phyloP scores from a whole-genome alignment of 2,888 invertebrate species.

The Aleiodes testaceus region DNA sequence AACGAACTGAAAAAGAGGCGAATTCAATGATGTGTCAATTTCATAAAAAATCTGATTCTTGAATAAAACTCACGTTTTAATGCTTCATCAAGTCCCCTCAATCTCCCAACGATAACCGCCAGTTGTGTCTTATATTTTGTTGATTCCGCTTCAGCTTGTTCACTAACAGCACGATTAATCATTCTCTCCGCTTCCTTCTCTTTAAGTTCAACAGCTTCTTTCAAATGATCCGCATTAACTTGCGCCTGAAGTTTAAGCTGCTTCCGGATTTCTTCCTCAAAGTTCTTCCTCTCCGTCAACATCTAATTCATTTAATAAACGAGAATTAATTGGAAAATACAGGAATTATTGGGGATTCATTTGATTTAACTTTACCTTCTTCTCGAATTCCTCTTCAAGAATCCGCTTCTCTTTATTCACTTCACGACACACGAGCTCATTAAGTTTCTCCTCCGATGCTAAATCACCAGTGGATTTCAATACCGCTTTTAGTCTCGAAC shows the following conservation, averaged over 20 bases:
- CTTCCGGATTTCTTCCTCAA: slow-evolving; percentile 82
- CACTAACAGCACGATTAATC: slow-evolving; percentile 77
- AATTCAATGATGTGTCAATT: no score
- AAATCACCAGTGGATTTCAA: slow-evolving; percentile 79
- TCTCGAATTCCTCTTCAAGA: slow-evolving; percentile 81
- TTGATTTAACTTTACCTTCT: slow-evolving; percentile 75
- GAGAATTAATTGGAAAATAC: not conserved
- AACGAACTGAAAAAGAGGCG: slow-evolving; percentile 76
- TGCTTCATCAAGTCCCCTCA: slow-evolving; percentile 85
- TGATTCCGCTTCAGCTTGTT: slow-evolving; percentile 81
- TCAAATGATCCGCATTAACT: slow-evolving; percentile 87
- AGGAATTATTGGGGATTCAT: no score
- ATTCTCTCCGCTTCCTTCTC: slow-evolving; percentile 76
- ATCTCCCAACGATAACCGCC: slow-evolving; percentile 82
- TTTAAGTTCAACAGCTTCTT: slow-evolving; percentile 80
- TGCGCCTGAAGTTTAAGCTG: slow-evolving; percentile 90
- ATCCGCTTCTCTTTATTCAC: slow-evolving; percentile 80
- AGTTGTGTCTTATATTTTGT: slow-evolving; percentile 82
- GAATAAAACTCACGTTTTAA: slow-evolving; percentile 77
- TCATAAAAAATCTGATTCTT: not conserved
- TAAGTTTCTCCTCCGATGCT: slow-evolving; percentile 78
- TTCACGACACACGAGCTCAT: slow-evolving; percentile 75
- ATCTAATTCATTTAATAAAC: slow-evolving; percentile 73
- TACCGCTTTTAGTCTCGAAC: slow-evolving; percentile 78
- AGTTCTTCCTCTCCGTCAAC: slow-evolving; percentile 75